Conservation (phyloP, 1,140 invertebrate species). For the Aricia agestis region DNA sequence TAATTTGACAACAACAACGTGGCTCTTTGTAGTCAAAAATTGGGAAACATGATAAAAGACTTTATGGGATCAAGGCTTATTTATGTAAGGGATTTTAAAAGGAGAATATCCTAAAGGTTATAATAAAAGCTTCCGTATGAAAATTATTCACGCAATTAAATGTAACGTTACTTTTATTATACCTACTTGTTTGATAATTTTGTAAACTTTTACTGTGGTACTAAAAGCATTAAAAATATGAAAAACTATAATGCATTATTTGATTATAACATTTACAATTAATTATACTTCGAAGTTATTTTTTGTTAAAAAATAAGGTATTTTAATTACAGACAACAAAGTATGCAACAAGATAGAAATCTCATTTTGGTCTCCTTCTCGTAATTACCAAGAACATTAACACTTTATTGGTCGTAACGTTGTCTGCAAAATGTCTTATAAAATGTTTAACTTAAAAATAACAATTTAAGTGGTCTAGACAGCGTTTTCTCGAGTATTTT, state of each 20-base stretch:
- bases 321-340: no score
- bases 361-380: no score
- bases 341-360: no score
- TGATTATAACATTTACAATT: no score
- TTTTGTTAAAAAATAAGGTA: no score
- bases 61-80: background rate
- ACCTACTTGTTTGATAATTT: background rate
- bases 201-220: no score
- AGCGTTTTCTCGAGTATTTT: background rate
- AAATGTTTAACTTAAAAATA: background rate
- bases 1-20: slow-evolving; percentile 11
- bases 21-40: slow-evolving; percentile 12
- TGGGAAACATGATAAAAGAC: slow-evolving; percentile 5
- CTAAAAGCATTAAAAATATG: no score
- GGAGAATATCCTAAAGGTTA: background rate
- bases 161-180: background rate
- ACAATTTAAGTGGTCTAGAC: background rate
- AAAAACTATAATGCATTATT: no score
- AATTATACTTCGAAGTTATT: no score
- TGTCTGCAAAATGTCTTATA: background rate
- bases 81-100: background rate
- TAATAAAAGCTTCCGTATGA: background rate
- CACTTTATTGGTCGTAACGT: background rate
- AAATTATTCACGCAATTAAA: background rate
- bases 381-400: background rate